A percentile compares a stretch with the other conserved stretches of the same genome.
These are phyloP conservation scores for Nannoperca obscura DNA, from an alignment of 2,797 vertebrate genomes.

Conservation along the genomic window DNA sequence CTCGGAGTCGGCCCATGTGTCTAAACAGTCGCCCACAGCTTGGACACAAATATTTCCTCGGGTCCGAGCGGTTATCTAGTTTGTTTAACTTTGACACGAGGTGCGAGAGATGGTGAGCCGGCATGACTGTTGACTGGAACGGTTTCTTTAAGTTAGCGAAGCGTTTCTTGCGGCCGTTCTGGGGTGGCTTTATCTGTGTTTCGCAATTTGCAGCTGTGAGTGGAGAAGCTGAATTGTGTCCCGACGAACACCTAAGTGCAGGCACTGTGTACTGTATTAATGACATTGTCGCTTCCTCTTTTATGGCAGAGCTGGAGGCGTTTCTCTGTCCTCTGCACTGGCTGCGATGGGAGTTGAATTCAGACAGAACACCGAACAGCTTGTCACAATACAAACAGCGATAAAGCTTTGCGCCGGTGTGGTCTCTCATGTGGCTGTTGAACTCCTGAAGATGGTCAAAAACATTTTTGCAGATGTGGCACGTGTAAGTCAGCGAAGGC, in stretches of 20 bases:
- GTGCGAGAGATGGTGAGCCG: constrained; percentile 59
- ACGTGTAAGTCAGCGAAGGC: constrained; percentile 80
- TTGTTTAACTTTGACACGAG: constrained; percentile 79
- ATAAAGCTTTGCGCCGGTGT: constrained; percentile 80
- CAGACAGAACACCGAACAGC: constrained; percentile 78
- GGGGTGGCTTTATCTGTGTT: not conserved
- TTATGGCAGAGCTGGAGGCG: not conserved
- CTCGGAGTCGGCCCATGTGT: constrained; percentile 84
- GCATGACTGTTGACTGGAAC: constrained; percentile 56
- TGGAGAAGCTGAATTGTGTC: constrained; percentile 8
- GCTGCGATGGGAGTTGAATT: constrained; percentile 76
- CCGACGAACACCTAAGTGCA: constrained; percentile 49
- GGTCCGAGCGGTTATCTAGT: constrained; percentile 81
- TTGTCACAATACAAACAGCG: constrained; percentile 82
- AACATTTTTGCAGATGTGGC: constrained; percentile 85
- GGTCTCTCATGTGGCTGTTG: constrained; percentile 83
- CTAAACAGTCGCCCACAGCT: constrained; percentile 84
- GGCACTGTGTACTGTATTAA: constrained; percentile 70
- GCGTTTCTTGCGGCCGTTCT: constrained; percentile 38
- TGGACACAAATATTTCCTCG: constrained; percentile 85
- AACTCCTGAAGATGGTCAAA: constrained; percentile 80
- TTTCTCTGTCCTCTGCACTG: constrained; percentile 68
- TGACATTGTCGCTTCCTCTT: constrained; percentile 48
- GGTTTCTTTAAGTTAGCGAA: constrained; percentile 35
- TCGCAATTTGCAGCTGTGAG: not conserved